Evolutionary conservation across 2,888 invertebrate species (phyloP).

Genomic region (Thymelicus acteon): DNA sequence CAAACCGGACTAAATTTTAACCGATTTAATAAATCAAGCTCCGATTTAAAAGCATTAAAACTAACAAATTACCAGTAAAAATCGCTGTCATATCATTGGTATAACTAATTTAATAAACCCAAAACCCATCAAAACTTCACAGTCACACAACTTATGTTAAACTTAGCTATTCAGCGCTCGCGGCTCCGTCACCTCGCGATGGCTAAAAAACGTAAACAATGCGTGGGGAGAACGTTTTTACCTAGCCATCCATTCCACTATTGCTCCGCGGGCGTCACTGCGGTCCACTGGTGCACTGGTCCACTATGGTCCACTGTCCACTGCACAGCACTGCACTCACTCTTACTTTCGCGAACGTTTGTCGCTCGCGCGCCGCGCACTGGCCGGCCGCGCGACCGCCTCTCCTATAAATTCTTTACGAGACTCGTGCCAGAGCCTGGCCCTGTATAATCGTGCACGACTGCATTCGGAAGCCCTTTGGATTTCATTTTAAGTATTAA

Average conservation of each 20-base stretch:
- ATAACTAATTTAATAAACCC: neutral
- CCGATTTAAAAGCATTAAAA: neutral
- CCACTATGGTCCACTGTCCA: conserved; percentile 57
- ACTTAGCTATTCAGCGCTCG: neutral
- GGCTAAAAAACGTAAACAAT: conserved; percentile 30
- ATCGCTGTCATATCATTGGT: too few relatives aligned
- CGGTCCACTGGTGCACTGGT: conserved; percentile 54
- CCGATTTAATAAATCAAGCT: too few relatives aligned
- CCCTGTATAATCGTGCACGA: conserved; percentile 73
- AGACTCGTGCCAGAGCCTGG: conserved; percentile 76
- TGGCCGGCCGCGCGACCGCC: conserved; percentile 66
- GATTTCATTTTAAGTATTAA: conserved; percentile 25
- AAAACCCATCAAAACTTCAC: neutral
- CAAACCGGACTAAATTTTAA: too few relatives aligned
- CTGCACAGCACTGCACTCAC: conserved; percentile 58
- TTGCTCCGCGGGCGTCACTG: conserved; percentile 36
- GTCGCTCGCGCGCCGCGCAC: conserved; percentile 54
- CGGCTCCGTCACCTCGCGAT: neutral
- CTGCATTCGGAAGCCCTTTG: conserved; percentile 56
- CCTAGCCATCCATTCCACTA: conserved; percentile 55
- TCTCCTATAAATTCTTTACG: conserved; percentile 81
- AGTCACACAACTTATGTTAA: conserved; percentile 2
- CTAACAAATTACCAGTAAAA: neutral
- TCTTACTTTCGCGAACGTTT: conserved; percentile 60
- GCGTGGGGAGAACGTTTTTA: conserved; percentile 39